phyloP scores from a whole-genome alignment of 1,140 invertebrate species.

The Caerostris extrusa region DNA sequence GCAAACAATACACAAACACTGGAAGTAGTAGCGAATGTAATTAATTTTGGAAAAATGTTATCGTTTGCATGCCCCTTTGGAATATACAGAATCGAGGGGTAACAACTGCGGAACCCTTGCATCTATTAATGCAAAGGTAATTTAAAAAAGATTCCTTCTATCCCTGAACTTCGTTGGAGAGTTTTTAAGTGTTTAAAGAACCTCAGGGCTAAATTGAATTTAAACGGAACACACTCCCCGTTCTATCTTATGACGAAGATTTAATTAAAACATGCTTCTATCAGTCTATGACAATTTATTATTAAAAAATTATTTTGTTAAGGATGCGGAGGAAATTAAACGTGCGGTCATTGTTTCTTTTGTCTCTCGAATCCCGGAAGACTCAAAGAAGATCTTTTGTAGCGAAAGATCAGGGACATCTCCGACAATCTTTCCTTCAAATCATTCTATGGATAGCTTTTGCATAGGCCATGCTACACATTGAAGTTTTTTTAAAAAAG shows the following conservation, averaged over 20 bases:
- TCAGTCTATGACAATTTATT: background rate
- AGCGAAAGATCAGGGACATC: no score
- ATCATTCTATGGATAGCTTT: no score
- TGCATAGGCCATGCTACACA: no score
- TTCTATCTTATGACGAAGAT: background rate
- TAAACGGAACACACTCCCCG: background rate
- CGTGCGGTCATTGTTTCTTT: background rate
- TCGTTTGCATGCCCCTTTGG: background rate
- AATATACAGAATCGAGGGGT: no score
- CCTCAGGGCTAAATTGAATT: constrained; percentile 24
- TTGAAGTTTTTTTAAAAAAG: no score
- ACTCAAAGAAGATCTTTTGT: no score
- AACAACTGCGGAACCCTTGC: no score
- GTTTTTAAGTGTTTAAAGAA: constrained; percentile 34
- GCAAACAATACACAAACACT: constrained; percentile 46
- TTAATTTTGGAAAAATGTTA: constrained; percentile 50
- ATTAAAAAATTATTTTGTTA: background rate
- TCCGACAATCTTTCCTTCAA: no score
- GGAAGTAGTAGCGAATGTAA: constrained; percentile 8
- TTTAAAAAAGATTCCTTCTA: background rate
- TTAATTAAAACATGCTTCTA: background rate
- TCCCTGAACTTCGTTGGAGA: background rate
- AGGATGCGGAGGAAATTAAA: background rate
- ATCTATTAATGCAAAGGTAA: background rate
- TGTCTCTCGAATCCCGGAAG: background rate